Conservation (phyloP, 2,797 vertebrate genomes). For the Avahi laniger region DNA sequence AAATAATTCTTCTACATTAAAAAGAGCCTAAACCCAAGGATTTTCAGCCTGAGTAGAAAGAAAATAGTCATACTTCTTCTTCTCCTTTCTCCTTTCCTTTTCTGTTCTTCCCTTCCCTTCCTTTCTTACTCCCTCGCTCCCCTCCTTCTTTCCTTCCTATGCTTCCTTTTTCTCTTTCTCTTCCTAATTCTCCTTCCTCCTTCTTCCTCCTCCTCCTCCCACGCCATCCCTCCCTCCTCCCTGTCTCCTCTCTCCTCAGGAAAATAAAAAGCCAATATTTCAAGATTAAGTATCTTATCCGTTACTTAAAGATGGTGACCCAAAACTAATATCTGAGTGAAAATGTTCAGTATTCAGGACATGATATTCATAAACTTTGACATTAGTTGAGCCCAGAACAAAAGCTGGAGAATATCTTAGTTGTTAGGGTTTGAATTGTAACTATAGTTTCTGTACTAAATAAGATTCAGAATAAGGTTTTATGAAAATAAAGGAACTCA, state of each 20-base stretch:
- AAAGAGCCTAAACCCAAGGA: neutral
- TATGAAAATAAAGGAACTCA: neutral
- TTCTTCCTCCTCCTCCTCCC: neutral
- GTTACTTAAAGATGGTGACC: neutral
- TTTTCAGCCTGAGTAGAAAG: neutral
- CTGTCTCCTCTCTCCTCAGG: neutral
- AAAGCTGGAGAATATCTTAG: neutral
- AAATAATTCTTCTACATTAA: neutral
- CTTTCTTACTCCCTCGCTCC: rapidly evolving
- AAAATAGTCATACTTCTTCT: rapidly evolving
- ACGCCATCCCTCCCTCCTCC: no score
- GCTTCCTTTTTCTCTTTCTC: neutral
- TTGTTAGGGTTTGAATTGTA: neutral
- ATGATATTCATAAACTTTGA: neutral
- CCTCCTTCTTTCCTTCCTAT: no score
- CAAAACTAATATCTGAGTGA: neutral
- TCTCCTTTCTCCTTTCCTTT: neutral
- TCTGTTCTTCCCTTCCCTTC: neutral
- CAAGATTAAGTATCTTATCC: neutral
- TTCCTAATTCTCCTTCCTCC: neutral
- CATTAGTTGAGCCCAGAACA: neutral
- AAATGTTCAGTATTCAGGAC: neutral
- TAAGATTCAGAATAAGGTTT: neutral
- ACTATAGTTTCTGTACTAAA: neutral
- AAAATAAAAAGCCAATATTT: neutral